Conservation (phyloP, 1,140 invertebrate genomes). For the Thaumetopoea pityocampa region DNA sequence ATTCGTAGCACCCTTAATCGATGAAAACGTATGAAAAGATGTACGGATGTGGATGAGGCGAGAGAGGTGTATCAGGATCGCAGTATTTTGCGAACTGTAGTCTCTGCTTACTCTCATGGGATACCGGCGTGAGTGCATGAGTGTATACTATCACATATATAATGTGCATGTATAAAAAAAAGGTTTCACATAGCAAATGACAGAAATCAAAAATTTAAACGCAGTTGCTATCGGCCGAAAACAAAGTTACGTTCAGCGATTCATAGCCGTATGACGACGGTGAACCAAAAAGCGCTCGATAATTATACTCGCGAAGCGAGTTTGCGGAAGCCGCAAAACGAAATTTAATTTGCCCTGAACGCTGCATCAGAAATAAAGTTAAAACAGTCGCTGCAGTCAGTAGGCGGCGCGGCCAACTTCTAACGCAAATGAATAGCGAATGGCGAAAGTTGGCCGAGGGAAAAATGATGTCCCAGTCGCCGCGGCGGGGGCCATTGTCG, state of each 20-base stretch:
- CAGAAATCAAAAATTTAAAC: slow-evolving; percentile 20
- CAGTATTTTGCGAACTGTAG: too few species aligned
- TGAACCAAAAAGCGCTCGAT: slow-evolving; percentile 54
- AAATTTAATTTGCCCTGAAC: slow-evolving; percentile 75
- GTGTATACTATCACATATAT: too few species aligned
- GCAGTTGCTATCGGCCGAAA: slow-evolving; percentile 23
- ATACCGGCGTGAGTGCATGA: too few species aligned
- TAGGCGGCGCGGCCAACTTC: slow-evolving; percentile 65
- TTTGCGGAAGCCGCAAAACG: slow-evolving; percentile 73
- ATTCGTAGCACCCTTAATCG: too few species aligned
- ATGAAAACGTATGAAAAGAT: too few species aligned
- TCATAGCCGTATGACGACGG: slow-evolving; percentile 42
- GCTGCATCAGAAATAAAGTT: slow-evolving; percentile 75
- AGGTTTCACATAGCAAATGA: slow-evolving; percentile 1
- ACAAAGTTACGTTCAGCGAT: slow-evolving; percentile 47
- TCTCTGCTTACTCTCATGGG: too few species aligned
- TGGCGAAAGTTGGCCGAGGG: slow-evolving; percentile 70
- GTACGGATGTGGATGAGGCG: too few species aligned
- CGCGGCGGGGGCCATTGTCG: slow-evolving; percentile 44
- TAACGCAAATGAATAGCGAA: slow-evolving; percentile 75
- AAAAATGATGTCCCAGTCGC: slow-evolving; percentile 71
- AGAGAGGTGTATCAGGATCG: too few species aligned
- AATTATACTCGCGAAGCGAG: slow-evolving; percentile 63
- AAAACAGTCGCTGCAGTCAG: slow-evolving; percentile 72
- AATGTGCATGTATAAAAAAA: too few species aligned